phyloP scores from a whole-genome alignment of 2,888 invertebrate genomes.

The Drosophila melanocephala region DNA sequence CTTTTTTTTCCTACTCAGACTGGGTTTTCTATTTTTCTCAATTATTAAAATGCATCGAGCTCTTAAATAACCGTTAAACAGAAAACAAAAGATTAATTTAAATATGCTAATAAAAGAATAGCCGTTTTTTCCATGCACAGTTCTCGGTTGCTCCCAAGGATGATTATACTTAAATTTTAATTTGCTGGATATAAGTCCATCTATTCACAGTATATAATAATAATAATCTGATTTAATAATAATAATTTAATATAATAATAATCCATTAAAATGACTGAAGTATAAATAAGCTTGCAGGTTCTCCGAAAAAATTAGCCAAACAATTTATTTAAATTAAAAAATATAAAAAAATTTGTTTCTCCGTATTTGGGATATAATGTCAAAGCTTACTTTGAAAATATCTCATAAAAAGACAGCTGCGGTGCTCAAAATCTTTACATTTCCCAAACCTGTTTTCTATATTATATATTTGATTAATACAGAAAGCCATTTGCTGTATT shows the following conservation, averaged over 20 bases:
- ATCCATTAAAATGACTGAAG: neutral
- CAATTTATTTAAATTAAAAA: neutral
- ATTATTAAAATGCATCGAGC: neutral
- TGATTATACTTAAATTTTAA: neutral
- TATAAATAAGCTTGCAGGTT: no score
- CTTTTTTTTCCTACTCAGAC: neutral
- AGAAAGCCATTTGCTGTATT: neutral
- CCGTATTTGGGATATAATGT: neutral
- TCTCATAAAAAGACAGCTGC: neutral
- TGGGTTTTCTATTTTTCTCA: neutral
- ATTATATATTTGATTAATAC: slow-evolving; percentile 8
- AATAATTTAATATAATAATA: neutral
- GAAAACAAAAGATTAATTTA: neutral
- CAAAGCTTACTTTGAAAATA: neutral
- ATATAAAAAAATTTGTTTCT: neutral
- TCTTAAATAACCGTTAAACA: neutral
- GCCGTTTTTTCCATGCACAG: neutral
- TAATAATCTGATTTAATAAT: neutral
- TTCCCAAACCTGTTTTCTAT: neutral
- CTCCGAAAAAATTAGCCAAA: no score
- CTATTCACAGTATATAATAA: neutral
- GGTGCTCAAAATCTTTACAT: neutral
- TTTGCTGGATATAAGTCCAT: neutral
- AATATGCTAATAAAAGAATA: neutral
- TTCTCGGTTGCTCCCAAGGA: neutral